Conservation (phyloP, 2,113 vertebrate genomes). For the Stigmatopora nigra region DNA sequence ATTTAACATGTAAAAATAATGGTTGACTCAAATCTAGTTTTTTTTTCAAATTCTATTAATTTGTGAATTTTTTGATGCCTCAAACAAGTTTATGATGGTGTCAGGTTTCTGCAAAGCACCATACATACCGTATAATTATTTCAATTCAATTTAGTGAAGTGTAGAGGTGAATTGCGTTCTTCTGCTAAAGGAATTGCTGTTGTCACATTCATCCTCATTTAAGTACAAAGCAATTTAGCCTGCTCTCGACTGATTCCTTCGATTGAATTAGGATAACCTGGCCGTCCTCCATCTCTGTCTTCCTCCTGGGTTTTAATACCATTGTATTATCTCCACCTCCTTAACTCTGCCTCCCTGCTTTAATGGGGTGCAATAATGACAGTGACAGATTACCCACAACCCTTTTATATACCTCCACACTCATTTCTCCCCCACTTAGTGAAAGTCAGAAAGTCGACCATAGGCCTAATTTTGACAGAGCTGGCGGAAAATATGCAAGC, state of each 20-base stretch:
- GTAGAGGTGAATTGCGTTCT: constrained; percentile 6
- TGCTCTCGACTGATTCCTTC: constrained; percentile 34
- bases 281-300: constrained; percentile 14
- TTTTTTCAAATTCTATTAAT: too few relatives aligned
- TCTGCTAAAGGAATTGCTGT: constrained; percentile 2
- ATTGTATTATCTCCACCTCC: constrained; percentile 45
- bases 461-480: constrained; percentile 19
- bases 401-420: constrained; percentile 16
- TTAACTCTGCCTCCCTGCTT: constrained; percentile 28
- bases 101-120: neutral
- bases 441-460: constrained; percentile 11
- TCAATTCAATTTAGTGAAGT: neutral
- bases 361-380: constrained; percentile 49
- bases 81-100: neutral
- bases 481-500: constrained; percentile 19
- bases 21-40: too few relatives aligned
- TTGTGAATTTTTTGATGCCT: neutral
- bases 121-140: neutral
- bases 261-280: constrained; percentile 51
- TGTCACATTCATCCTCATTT: constrained; percentile 18
- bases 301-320: constrained; percentile 30
- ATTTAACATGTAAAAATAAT: too few relatives aligned
- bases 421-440: neutral
- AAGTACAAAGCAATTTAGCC: constrained; percentile 27
- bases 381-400: constrained; percentile 55